A percentile compares a stretch with the other conserved stretches of the same genome.
Evolutionary conservation across 1,140 invertebrate genomes (phyloP).

Genomic region (Drosophila mauritiana): DNA sequence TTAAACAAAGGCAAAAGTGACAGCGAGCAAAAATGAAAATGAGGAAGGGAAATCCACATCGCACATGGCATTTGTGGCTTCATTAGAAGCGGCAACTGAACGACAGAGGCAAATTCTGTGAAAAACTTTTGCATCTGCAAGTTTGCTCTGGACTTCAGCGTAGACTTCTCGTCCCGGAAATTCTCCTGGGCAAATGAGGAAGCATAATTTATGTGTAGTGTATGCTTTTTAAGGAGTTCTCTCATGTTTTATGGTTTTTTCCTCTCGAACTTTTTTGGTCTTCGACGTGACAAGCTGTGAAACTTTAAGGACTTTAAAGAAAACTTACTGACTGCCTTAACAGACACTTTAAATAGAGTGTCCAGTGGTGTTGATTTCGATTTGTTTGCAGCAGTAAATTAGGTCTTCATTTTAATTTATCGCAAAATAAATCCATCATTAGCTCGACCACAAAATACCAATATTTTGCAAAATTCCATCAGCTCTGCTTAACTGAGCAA

Average conservation of each 20-base stretch:
- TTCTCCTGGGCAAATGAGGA: conserved; percentile 27
- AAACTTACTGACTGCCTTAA: conserved; percentile 11
- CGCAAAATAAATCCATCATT: conserved; percentile 1
- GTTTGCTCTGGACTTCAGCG: conserved; percentile 9
- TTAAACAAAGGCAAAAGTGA: conserved; percentile 53
- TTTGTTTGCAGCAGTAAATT: conserved; percentile 2
- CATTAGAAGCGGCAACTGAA: conserved; percentile 33
- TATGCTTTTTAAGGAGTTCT: conserved; percentile 5
- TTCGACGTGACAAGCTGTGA: conserved; percentile 13
- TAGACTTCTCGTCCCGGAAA: not conserved
- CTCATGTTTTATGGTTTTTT: conserved; percentile 2
- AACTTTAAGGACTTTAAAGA: not conserved
- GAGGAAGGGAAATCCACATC: conserved; percentile 6
- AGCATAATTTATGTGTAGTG: conserved; percentile 30
- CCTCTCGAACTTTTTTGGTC: not conserved
- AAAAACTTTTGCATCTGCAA: conserved; percentile 41
- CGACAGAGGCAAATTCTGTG: not conserved
- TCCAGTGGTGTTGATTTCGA: conserved; percentile 6
- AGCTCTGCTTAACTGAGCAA: not conserved
- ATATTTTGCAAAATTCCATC: not conserved
- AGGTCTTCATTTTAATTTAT: not conserved
- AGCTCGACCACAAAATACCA: not conserved
- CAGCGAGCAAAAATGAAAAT: conserved; percentile 5
- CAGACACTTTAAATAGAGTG: not conserved
- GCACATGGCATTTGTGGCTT: conserved; percentile 45